Percentiles rank a stretch among this genome's conserved stretches.
Conservation (phyloP, 2,888 invertebrate genomes). For the Stictocephala bisonia region DNA sequence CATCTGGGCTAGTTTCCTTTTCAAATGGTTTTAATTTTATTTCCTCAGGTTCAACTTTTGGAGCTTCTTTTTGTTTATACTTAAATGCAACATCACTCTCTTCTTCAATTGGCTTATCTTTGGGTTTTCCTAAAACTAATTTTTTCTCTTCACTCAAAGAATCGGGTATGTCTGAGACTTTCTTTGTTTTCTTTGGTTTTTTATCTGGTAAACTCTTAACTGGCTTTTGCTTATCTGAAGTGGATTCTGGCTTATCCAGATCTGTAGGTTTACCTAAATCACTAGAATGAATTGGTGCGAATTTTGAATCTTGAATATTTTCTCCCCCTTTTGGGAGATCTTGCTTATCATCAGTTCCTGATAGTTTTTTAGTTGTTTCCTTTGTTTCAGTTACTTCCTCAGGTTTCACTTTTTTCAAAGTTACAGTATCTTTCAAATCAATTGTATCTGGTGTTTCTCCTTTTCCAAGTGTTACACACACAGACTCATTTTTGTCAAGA, state of each 20-base stretch:
- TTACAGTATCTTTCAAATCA: too few species aligned
- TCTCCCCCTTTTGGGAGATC: too few species aligned
- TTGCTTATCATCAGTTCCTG: too few species aligned
- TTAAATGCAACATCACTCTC: conserved; percentile 63
- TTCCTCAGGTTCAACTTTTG: conserved; percentile 63
- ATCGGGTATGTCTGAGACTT: conserved; percentile 57
- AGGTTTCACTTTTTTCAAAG: too few species aligned
- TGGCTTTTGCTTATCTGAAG: conserved; percentile 35
- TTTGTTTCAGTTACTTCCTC: too few species aligned
- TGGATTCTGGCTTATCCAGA: too few species aligned
- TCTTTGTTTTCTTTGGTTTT: conserved; percentile 60
- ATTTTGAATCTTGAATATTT: too few species aligned
- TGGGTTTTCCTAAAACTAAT: conserved; percentile 55
- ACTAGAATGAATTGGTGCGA: too few species aligned
- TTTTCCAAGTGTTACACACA: conserved; percentile 51
- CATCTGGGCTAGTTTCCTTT: conserved; percentile 59
- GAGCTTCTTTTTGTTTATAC: conserved; percentile 64
- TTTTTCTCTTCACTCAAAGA: conserved; percentile 52
- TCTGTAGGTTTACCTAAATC: too few species aligned
- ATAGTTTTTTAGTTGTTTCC: too few species aligned
- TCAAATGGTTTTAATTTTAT: conserved; percentile 63
- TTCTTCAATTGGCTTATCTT: conserved; percentile 58
- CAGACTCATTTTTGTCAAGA: not conserved
- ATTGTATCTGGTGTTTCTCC: conserved; percentile 54
- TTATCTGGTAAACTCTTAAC: conserved; percentile 57